Conservation (phyloP, 2,797 vertebrate species). For the Pristis pectinata region DNA sequence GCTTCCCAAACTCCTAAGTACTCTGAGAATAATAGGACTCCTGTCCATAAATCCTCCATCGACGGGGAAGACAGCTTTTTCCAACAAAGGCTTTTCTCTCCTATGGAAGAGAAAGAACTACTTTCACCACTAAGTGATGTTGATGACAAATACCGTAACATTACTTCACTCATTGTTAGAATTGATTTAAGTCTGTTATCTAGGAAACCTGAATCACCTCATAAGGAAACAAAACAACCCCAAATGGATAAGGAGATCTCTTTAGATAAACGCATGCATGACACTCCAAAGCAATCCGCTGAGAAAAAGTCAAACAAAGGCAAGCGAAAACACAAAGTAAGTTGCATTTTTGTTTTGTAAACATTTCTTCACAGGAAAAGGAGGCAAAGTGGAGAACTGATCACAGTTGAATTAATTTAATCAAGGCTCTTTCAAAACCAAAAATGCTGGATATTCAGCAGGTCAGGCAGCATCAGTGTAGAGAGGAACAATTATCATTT, state of each 20-base stretch:
- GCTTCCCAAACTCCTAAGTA: slow-evolving; percentile 95
- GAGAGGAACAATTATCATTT: too few species aligned
- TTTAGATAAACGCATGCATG: slow-evolving; percentile 73
- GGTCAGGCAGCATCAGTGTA: too few species aligned
- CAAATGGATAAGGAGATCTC: slow-evolving; percentile 78
- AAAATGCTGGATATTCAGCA: too few species aligned
- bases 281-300: slow-evolving; percentile 73
- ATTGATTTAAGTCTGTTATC: slow-evolving; percentile 91
- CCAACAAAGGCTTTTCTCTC: slow-evolving; percentile 76
- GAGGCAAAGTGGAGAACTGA: background rate
- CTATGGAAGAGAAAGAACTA: slow-evolving; percentile 91
- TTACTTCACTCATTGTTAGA: slow-evolving; percentile 77
- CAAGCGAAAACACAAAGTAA: slow-evolving; percentile 92
- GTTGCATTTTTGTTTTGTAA: slow-evolving; percentile 32
- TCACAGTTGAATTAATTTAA: background rate
- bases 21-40: slow-evolving; percentile 85
- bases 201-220: slow-evolving; percentile 83
- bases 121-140: slow-evolving; percentile 92
- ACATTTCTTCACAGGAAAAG: background rate
- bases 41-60: slow-evolving; percentile 67
- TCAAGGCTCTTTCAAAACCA: background rate
- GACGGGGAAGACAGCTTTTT: slow-evolving; percentile 74
- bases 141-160: slow-evolving; percentile 75
- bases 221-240: slow-evolving; percentile 75
- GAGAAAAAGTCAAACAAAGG: slow-evolving; percentile 81